phyloP scores from a whole-genome alignment of 2,797 vertebrate species.

The Sternarchorhynchus goeldii region DNA sequence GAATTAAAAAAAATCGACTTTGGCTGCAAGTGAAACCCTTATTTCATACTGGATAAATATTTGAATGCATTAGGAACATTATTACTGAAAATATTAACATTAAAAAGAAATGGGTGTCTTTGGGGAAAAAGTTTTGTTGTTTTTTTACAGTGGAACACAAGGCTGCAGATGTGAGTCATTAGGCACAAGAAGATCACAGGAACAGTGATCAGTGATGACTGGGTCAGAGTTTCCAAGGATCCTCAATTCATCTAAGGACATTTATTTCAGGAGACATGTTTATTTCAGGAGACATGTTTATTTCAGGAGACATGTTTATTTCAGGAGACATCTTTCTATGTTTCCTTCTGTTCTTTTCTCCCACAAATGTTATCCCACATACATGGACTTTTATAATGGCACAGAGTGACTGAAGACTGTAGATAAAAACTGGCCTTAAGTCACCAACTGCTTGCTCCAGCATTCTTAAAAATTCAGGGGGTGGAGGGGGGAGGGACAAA shows the following conservation, averaged over 20 bases:
- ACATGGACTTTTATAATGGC: background rate
- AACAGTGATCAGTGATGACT: background rate
- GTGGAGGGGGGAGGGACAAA: background rate
- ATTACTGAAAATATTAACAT: slow-evolving; percentile 38
- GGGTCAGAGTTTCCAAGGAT: background rate
- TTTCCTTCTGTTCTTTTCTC: no score
- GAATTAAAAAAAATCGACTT: slow-evolving; percentile 15
- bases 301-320: no score
- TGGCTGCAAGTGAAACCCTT: slow-evolving; percentile 17
- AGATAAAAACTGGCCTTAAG: background rate
- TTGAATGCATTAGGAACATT: slow-evolving; percentile 46
- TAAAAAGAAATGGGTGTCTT: slow-evolving; percentile 40
- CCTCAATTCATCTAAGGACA: no score
- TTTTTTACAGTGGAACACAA: background rate
- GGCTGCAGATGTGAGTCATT: slow-evolving; percentile 18
- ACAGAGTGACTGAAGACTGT: background rate
- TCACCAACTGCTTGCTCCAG: background rate
- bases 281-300: background rate
- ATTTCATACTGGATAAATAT: slow-evolving; percentile 43
- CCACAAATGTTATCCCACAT: background rate
- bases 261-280: background rate
- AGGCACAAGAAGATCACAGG: background rate
- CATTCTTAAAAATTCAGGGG: slow-evolving; percentile 54
- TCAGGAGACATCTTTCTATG: no score
- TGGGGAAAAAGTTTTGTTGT: slow-evolving; percentile 4